phyloP scores from a whole-genome alignment of 2,797 vertebrate genomes.

The Neostethus bicornis region DNA sequence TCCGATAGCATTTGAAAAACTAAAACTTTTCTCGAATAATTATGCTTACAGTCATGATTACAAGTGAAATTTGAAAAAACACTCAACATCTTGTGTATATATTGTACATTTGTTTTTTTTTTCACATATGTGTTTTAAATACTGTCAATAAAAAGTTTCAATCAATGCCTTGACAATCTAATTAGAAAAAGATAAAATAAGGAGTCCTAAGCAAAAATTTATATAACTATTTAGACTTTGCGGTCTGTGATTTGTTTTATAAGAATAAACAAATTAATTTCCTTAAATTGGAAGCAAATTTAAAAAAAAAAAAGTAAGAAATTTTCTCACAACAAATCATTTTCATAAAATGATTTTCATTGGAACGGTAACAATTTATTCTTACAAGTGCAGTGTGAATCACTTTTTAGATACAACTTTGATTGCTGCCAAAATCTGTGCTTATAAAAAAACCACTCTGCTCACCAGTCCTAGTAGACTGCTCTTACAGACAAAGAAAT shows the following conservation, averaged over 20 bases:
- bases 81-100: conserved; percentile 29
- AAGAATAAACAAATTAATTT: not conserved
- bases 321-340: conserved; percentile 1
- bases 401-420: conserved; percentile 14
- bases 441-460: not conserved
- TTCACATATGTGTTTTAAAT: not conserved
- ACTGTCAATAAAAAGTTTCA: not conserved
- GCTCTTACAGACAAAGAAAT: conserved; percentile 3
- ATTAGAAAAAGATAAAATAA: not conserved
- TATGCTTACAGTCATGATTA: conserved; percentile 50
- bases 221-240: not conserved
- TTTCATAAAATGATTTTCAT: not conserved
- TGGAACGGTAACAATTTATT: not conserved
- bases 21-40: conserved; percentile 33
- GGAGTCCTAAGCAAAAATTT: not conserved
- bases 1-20: conserved; percentile 4
- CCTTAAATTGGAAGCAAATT: not conserved
- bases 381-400: conserved; percentile 9
- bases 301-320: conserved; percentile 8
- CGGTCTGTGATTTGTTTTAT: conserved; percentile 1
- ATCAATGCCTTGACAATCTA: not conserved
- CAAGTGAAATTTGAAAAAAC: conserved; percentile 16
- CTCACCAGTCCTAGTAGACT: conserved; percentile 1
- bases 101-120: conserved; percentile 32
- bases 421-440: not conserved